A percentile compares a stretch with the other conserved stretches of the same genome.
These are phyloP conservation scores for Hemicrepidius hirtus DNA, from an alignment of 2,888 invertebrate species.

Conservation along the genomic window DNA sequence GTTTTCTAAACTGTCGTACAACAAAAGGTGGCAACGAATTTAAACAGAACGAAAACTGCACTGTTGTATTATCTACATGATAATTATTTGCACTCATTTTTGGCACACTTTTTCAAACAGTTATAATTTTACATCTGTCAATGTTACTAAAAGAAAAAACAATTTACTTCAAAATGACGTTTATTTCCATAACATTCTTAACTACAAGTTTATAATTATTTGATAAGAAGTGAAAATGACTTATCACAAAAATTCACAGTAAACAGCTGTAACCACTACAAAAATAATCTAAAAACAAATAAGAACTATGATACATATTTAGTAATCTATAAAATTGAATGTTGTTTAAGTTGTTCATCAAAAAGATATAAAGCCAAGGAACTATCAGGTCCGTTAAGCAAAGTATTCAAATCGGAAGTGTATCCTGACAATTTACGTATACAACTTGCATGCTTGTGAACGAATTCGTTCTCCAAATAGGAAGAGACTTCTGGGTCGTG, in stretches of 20 bases:
- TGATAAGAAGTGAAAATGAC: constrained; percentile 25
- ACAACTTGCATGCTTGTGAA: constrained; percentile 79
- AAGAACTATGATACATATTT: constrained; percentile 21
- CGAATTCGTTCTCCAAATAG: constrained; percentile 85
- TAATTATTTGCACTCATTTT: not conserved
- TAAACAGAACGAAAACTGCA: constrained; percentile 20
- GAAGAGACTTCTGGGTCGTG: constrained; percentile 85
- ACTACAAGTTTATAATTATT: constrained; percentile 24
- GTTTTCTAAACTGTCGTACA: constrained; percentile 43
- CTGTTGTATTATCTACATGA: constrained; percentile 21
- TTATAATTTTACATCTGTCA: not conserved
- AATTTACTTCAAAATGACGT: not conserved
- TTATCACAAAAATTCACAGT: constrained; percentile 27
- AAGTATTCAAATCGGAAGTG: constrained; percentile 81
- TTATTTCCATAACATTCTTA: constrained; percentile 32
- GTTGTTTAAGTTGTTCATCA: constrained; percentile 78
- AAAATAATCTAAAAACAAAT: constrained; percentile 27
- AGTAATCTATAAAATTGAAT: constrained; percentile 42
- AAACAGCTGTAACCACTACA: not conserved
- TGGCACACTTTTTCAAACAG: not conserved
- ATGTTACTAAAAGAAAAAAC: not conserved
- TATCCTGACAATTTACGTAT: constrained; percentile 85
- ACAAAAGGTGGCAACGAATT: constrained; percentile 18
- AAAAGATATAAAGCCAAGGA: constrained; percentile 83
- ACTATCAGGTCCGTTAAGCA: constrained; percentile 77